phyloP scores from a whole-genome alignment of 1,140 invertebrate genomes.

The Drosophila ironensis region DNA sequence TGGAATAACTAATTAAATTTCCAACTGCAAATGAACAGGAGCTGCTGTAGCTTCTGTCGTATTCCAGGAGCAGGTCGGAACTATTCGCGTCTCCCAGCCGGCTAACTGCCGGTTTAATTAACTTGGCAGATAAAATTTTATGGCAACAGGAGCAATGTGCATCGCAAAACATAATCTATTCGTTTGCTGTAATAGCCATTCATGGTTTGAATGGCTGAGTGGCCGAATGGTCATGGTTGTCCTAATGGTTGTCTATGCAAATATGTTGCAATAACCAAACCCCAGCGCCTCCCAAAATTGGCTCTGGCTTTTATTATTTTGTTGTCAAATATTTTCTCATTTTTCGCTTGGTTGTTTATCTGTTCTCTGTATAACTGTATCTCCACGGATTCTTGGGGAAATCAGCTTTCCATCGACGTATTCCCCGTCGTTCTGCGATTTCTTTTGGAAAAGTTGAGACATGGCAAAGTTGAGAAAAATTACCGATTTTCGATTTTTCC shows the following conservation, averaged over 20 bases:
- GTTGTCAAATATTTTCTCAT: slow-evolving; percentile 1
- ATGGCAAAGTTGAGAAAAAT: no score
- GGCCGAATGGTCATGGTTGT: slow-evolving; percentile 31
- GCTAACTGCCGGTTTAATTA: slow-evolving; percentile 60
- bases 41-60: no score
- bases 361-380: no score
- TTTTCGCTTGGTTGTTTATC: no score
- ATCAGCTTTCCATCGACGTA: no score
- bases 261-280: slow-evolving; percentile 67
- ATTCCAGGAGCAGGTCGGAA: slow-evolving; percentile 11
- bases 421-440: no score
- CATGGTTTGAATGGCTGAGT: slow-evolving; percentile 27
- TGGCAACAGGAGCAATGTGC: slow-evolving; percentile 32
- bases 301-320: slow-evolving; percentile 8
- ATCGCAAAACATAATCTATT: slow-evolving; percentile 66
- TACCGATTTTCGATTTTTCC: no score
- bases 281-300: slow-evolving; percentile 30
- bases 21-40: slow-evolving; percentile 68
- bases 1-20: slow-evolving; percentile 79
- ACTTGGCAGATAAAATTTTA: slow-evolving; percentile 77
- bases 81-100: no score
- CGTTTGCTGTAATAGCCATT: slow-evolving; percentile 50
- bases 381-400: no score
- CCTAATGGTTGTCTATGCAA: slow-evolving; percentile 73
- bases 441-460: no score